Percentiles rank a stretch among this genome's conserved stretches.
Evolutionary conservation across 2,888 invertebrate genomes (phyloP).

Genomic region (Cephus pulcher): DNA sequence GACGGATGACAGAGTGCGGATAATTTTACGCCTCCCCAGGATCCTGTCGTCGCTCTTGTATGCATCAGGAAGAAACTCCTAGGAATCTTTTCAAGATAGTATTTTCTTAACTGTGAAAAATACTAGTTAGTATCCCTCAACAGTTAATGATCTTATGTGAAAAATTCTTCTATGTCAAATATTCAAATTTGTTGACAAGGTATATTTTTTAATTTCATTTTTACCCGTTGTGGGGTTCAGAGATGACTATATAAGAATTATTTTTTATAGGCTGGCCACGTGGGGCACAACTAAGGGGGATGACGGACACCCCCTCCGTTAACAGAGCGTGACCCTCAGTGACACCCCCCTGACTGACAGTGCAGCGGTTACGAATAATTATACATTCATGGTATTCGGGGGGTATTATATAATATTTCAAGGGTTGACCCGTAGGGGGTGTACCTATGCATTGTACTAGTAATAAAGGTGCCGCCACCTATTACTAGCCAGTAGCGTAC

Average conservation of each 20-base stretch:
- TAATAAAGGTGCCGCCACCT: slow-evolving; percentile 6
- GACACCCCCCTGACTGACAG: slow-evolving; percentile 30
- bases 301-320: slow-evolving; percentile 33
- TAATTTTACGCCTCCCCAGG: slow-evolving; percentile 55
- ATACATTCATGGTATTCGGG: slow-evolving; percentile 51
- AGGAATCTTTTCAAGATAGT: background rate
- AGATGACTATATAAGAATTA: background rate
- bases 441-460: slow-evolving; percentile 3
- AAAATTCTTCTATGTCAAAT: background rate
- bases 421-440: slow-evolving; percentile 41
- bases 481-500: slow-evolving; percentile 15
- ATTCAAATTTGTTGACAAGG: background rate
- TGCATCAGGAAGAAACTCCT: background rate
- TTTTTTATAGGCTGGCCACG: background rate
- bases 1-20: slow-evolving; percentile 46
- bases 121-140: background rate
- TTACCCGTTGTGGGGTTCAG: background rate
- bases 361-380: slow-evolving; percentile 57
- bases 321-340: slow-evolving; percentile 57
- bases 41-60: slow-evolving; percentile 41
- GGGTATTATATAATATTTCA: slow-evolving; percentile 43
- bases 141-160: background rate
- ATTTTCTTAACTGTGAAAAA: background rate
- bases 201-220: background rate
- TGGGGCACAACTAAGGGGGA: slow-evolving; percentile 6